Conservation (phyloP, 2,113 vertebrate genomes). For the Carollia perspicillata region DNA sequence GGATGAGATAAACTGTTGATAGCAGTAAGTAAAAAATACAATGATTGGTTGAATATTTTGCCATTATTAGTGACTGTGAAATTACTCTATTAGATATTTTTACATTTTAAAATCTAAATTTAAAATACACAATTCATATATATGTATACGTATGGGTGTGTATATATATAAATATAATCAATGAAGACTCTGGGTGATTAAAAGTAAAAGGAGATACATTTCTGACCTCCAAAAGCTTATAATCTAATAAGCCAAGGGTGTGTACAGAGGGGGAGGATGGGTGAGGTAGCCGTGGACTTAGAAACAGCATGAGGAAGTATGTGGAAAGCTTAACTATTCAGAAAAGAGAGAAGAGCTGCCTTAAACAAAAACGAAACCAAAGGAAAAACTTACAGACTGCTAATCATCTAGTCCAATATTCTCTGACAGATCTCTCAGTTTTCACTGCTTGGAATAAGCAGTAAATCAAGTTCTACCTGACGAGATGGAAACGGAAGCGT, state of each 20-base stretch:
- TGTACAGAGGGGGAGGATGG: not conserved
- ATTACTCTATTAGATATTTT: not conserved
- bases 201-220: not conserved
- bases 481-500: not conserved
- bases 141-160: not conserved
- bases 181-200: not conserved
- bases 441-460: not conserved
- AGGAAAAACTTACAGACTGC: not conserved
- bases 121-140: not conserved
- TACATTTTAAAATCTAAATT: constrained; percentile 42
- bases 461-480: not conserved
- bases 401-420: not conserved
- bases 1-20: not conserved
- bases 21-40: not conserved
- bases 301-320: not conserved
- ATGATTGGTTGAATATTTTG: not conserved
- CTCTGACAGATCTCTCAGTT: not conserved
- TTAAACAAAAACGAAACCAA: not conserved
- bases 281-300: not conserved
- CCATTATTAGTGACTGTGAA: not conserved
- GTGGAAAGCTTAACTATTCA: not conserved
- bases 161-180: not conserved
- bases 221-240: not conserved
- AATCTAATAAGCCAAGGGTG: not conserved
- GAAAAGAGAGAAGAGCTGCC: not conserved